Evolutionary conservation across 2,888 invertebrate species (phyloP), one percentile per base, ranked within the genome.

Genomic region (Malacosoma neustria): DNA sequence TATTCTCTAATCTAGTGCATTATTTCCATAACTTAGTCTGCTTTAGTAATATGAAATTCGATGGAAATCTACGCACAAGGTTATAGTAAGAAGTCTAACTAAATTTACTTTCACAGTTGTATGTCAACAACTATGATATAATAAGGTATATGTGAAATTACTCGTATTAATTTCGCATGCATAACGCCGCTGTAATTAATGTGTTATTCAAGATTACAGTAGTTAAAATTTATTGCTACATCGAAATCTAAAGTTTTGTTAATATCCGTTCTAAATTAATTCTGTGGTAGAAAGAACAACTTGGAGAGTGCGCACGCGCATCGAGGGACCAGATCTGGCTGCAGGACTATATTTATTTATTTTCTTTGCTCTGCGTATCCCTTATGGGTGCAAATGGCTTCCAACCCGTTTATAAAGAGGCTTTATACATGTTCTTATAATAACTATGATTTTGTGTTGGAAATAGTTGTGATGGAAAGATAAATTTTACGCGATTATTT

Each of bases 301-400:
- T 5, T 9, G 22, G 22, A 14, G 30, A 14, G 46, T 36, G 43
- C 42, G 43, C 42, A 33, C 32, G 39, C 45, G 40, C 48, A 48
- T 48, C 43, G 45, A 41, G 43, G 43, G 43, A 47, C 40, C 51
- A 57, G 49, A 50, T 46, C 46, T 49, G 9, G 54, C 58, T 54
- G 61, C 60, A 52, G 53, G 53, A 71, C 69, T 48, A 63, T 63
- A 54, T 65, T 70, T 71, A 61, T 66, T 70, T 52, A 45, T 61
- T 69, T 72, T 65, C 66, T 65, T 65, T 70, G 54, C 59, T 58
- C 54, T 54, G 59, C 60, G 53, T 63, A 66, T 72, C 68, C 56
- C 53, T 52, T 68, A 69, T 75, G 72, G 77, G 73, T 77, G 73
- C 72, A 74, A 79, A 79, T 73, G 71, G 64, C 65, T 65, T 67